These are phyloP conservation scores for Trachelus troglodyta DNA, from an alignment of 2,888 invertebrate species.

Conservation along the genomic window DNA sequence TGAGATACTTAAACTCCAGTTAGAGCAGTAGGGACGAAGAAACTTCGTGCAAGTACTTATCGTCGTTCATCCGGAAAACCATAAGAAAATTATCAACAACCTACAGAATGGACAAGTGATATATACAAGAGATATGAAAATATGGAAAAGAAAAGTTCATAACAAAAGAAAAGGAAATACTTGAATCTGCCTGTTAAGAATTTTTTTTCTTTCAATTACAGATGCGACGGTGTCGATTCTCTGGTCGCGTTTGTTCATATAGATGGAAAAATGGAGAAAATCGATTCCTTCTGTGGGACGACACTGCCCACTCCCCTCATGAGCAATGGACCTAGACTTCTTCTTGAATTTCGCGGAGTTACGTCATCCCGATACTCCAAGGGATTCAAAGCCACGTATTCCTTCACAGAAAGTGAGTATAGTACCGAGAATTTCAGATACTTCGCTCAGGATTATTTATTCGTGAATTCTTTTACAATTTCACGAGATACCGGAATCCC, in stretches of 20 bases:
- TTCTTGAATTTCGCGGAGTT: conserved; percentile 86
- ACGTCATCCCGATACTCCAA: conserved; percentile 82
- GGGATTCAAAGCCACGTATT: conserved; percentile 90
- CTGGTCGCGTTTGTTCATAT: conserved; percentile 85
- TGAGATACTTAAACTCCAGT: too few species aligned
- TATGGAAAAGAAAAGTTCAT: too few species aligned
- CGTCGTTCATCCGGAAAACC: too few species aligned
- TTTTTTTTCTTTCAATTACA: conserved; percentile 64
- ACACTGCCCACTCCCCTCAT: conserved; percentile 88
- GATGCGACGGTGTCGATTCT: conserved; percentile 84
- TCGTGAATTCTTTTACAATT: neutral
- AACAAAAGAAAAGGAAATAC: too few species aligned
- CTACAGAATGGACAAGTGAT: too few species aligned
- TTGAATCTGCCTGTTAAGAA: too few species aligned
- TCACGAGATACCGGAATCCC: neutral
- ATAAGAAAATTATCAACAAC: too few species aligned
- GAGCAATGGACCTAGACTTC: conserved; percentile 90
- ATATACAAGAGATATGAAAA: too few species aligned
- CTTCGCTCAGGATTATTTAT: neutral
- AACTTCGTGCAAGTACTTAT: too few species aligned
- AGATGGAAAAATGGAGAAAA: conserved; percentile 85
- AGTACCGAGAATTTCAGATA: neutral
- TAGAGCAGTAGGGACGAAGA: too few species aligned
- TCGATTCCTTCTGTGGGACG: conserved; percentile 88
- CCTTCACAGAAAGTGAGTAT: conserved; percentile 88